Evolutionary conservation across 2,113 vertebrate species (phyloP), one percentile per base, ranked within the genome.

Genomic region (Sterrhoptilus dennistouni): DNA sequence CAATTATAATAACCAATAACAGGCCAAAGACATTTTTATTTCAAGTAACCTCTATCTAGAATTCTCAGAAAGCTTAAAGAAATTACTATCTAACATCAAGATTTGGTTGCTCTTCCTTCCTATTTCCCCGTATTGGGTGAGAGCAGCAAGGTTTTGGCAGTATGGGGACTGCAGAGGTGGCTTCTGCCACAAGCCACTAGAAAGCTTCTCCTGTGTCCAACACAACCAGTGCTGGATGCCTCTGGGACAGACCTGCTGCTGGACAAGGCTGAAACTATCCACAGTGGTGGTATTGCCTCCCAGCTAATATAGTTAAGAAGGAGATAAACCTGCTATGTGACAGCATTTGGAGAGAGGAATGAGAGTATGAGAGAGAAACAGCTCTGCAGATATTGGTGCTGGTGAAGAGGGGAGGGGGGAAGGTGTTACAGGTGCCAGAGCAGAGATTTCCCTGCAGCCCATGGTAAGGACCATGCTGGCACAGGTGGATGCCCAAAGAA

Each of bases 281-380:
- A 9, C 2, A 4, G 4, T 0, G 3, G 53, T 21, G 14, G 5
- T 14, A 71, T 2, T 1, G 0, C 3, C 29, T 71, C 56, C 47
- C 36, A 9, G 4, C 31, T 38, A 50, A 15, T 2, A 13, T 4
- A 19, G 5, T 33, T 35, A 35, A 63, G 25, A 60, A 45, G 15
- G 10, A 6, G 3, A 0, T 16, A n/a, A 82, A 21, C 3, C 3
- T 31, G 4, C 20, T 66, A 1, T 25, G 29, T 8, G 14, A 36
- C 8, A 57, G 27, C 4, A 76, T 63, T 17, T 6, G 2, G 31
- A 56, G 16, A 45, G 16, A 65, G 2, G 9, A 71, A 6, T 24
- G 7, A 66, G 35, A 47, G 12, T 27, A 25, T 4, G 17, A 1
- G 22, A 85, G 14, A 71, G 33, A 38, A 66, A 56, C 6, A 81